phyloP scores from a whole-genome alignment of 1,140 invertebrate species.

The Liolophura sinensis region DNA sequence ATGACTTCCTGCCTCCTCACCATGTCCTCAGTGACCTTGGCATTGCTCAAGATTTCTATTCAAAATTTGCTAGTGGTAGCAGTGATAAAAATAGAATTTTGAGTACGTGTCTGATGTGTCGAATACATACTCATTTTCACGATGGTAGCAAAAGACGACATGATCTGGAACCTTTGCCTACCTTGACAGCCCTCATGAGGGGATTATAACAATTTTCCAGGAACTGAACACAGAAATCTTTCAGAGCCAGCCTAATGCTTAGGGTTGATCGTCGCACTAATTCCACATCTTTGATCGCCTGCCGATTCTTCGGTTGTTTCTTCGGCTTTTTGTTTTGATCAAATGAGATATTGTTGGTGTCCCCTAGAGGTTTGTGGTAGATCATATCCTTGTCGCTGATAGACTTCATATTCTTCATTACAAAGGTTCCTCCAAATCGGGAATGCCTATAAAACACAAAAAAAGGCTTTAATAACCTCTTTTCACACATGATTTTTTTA shows the following conservation, averaged over 20 bases:
- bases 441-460: conserved; percentile 71
- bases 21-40: no score
- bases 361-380: conserved; percentile 80
- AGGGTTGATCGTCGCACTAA: conserved; percentile 74
- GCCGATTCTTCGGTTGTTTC: conserved; percentile 70
- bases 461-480: neutral
- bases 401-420: conserved; percentile 90
- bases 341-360: conserved; percentile 74
- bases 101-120: no score
- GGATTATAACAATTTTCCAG: conserved; percentile 89
- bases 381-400: conserved; percentile 89
- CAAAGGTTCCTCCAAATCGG: conserved; percentile 89
- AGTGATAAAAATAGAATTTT: no score
- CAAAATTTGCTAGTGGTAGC: no score
- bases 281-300: conserved; percentile 65
- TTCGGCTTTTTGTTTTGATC: conserved; percentile 66
- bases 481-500: no score
- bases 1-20: no score
- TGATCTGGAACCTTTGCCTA: conserved; percentile 38
- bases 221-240: conserved; percentile 94
- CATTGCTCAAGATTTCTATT: no score
- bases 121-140: no score
- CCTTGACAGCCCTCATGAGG: conserved; percentile 81
- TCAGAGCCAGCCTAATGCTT: conserved; percentile 81
- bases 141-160: no score